A percentile compares a stretch with the other conserved stretches of the same genome.
These are phyloP conservation scores for Alcedo atthis DNA, from an alignment of 2,797 vertebrate genomes.

Conservation along the genomic window DNA sequence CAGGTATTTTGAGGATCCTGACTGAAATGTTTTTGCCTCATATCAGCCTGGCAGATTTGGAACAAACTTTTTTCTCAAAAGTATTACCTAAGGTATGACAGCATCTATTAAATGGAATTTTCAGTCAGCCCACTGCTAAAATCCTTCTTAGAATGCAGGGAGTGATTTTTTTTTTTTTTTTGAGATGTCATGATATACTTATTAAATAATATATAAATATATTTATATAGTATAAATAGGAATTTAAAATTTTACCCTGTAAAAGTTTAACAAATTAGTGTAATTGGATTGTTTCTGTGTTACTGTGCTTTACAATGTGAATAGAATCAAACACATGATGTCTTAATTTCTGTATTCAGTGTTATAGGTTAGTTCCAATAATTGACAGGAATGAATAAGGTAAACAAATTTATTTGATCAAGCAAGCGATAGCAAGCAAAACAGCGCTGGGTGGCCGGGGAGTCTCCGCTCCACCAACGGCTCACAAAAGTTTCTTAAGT, in stretches of 20 bases:
- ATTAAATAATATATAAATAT: no score
- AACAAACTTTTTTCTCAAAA: slow-evolving; percentile 88
- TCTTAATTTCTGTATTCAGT: neutral
- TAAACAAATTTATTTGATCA: no score
- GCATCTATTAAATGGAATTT: neutral
- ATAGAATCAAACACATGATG: neutral
- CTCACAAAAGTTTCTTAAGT: no score
- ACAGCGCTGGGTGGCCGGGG: no score
- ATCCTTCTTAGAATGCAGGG: neutral
- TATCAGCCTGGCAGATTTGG: slow-evolving; percentile 84
- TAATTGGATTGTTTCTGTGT: neutral
- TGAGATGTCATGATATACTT: neutral
- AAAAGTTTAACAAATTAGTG: neutral
- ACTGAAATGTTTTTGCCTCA: slow-evolving; percentile 93
- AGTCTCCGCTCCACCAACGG: no score
- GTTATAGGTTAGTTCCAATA: no score
- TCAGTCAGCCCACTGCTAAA: neutral
- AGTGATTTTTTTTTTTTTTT: neutral
- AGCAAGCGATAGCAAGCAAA: no score
- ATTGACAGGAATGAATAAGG: no score
- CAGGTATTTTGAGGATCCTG: slow-evolving; percentile 90
- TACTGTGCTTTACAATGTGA: neutral
- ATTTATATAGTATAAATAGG: no score
- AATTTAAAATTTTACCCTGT: neutral
- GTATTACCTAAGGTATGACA: slow-evolving; percentile 89